A percentile compares a stretch with the other conserved stretches of the same genome.
These are phyloP conservation scores for Pao palembangensis DNA, from an alignment of 2,113 vertebrate genomes.

Conservation along the genomic window DNA sequence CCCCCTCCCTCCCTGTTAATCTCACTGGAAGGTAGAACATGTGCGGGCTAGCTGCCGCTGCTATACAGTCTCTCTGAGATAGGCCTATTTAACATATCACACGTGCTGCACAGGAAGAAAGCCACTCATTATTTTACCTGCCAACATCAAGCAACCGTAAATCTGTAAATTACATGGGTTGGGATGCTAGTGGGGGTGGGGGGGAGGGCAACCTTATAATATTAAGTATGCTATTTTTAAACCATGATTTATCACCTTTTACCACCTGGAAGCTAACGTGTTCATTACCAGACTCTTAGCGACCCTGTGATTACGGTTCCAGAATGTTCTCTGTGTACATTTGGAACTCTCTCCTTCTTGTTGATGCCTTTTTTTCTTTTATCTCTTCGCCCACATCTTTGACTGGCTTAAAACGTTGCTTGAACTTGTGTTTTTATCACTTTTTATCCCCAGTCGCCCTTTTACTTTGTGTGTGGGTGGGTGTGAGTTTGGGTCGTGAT, in stretches of 20 bases:
- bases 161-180: conserved; percentile 21
- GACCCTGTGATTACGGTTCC: background rate
- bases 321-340: background rate
- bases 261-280: background rate
- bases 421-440: conserved; percentile 36
- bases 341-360: conserved; percentile 8
- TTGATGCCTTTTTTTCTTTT: conserved; percentile 5
- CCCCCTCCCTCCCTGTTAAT: conserved; percentile 13
- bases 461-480: conserved; percentile 19
- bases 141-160: conserved; percentile 53
- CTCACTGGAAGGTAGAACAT: conserved; percentile 36
- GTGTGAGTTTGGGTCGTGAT: conserved; percentile 13
- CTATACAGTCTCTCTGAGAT: conserved; percentile 38
- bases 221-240: conserved; percentile 8
- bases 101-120: conserved; percentile 49
- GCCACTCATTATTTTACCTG: conserved; percentile 47
- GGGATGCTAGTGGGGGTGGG: background rate
- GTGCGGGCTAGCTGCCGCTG: conserved; percentile 42
- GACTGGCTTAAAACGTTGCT: conserved; percentile 33
- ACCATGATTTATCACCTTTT: conserved; percentile 20
- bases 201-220: background rate
- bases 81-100: conserved; percentile 65
- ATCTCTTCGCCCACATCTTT: conserved; percentile 28
- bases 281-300: background rate
- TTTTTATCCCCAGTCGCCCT: conserved; percentile 18